Evolutionary conservation across 1,140 invertebrate species (phyloP).

Genomic region (Agrilus planipennis): DNA sequence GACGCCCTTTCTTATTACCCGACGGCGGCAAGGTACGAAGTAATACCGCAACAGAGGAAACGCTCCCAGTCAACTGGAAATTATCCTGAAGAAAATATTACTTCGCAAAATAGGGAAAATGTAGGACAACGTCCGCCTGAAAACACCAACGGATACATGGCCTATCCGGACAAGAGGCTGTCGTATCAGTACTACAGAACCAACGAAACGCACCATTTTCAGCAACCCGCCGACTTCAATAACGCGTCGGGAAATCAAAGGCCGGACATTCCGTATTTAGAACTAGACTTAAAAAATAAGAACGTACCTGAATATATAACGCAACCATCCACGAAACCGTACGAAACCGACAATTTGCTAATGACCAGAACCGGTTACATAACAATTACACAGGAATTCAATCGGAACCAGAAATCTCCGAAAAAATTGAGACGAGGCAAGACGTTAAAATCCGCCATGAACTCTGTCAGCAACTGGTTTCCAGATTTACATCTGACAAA

Average conservation of each 20-base stretch:
- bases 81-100: slow-evolving; percentile 42
- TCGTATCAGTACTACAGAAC: slow-evolving; percentile 43
- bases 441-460: slow-evolving; percentile 68
- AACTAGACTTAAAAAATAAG: slow-evolving; percentile 35
- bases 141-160: slow-evolving; percentile 46
- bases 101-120: slow-evolving; percentile 24
- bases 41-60: slow-evolving; percentile 39
- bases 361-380: slow-evolving; percentile 76
- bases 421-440: slow-evolving; percentile 59
- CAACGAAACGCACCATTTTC: slow-evolving; percentile 24
- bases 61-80: slow-evolving; percentile 44
- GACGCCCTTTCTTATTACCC: slow-evolving; percentile 66
- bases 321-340: slow-evolving; percentile 28
- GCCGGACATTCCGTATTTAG: slow-evolving; percentile 30
- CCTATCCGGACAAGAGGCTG: slow-evolving; percentile 46
- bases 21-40: slow-evolving; percentile 54
- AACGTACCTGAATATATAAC: slow-evolving; percentile 34
- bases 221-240: slow-evolving; percentile 32
- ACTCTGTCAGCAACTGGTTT: slow-evolving; percentile 64
- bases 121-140: slow-evolving; percentile 27
- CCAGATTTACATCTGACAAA: slow-evolving; percentile 69
- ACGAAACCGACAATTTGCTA: slow-evolving; percentile 46
- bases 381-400: slow-evolving; percentile 52
- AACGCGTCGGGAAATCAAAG: slow-evolving; percentile 36
- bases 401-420: slow-evolving; percentile 41